Base-by-base conservation (phyloP, 2,888 invertebrate genomes). In the Synergus gifuensis region DNA sequence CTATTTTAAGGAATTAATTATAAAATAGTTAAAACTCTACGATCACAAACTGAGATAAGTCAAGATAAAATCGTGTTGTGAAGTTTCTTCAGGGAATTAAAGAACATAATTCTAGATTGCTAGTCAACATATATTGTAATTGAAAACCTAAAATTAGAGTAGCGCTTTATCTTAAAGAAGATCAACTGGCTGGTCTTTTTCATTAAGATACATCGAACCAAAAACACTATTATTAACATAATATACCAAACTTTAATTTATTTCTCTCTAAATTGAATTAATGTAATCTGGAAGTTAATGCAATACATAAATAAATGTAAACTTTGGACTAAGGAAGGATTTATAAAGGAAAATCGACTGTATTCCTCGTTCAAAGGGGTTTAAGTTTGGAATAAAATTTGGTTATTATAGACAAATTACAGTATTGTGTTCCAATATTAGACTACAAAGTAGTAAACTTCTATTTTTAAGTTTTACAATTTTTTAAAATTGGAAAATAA, bases 121-220 rank as follows among this genome's bases (percentile, higher is more conserved):
- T 14, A 63, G 62, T 36, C 60, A 60, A n/a, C 12, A 22, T 36
- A 36, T 22, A 62, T 11, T 22, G 16, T 63, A 63, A 63, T 40
- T 63, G 63, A 63, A 63, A 63, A 63, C 28, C 62, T 28, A 62
- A 62, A 8, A 62, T 62, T 62, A 62, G 62, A 62, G 28, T 14
- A 62, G 62, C 22, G 28, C 12, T 63, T 40, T 63, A 63, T 63
- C 63, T 16, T 62, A 40, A 40, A 63, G 63, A 1, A 16, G 36
- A 63, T 63, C 63, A 4, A 63, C 8, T 58, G 58, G 0, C 58
- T 9, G 63, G 8, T 5, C 36, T 63, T 63, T 63, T 28, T 36
- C 40, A 36, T 14, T 7, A 16, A 14, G 9, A n/a, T n/a, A 16
- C 8, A 64, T 1, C 1, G 9, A 40, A n/a, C 14, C 40, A 40